Evolutionary conservation across 53 echinoderm and acorn worm species (phyloP), one percentile per base, ranked within the genome.

Genomic region (Hippasteria phrygiana): DNA sequence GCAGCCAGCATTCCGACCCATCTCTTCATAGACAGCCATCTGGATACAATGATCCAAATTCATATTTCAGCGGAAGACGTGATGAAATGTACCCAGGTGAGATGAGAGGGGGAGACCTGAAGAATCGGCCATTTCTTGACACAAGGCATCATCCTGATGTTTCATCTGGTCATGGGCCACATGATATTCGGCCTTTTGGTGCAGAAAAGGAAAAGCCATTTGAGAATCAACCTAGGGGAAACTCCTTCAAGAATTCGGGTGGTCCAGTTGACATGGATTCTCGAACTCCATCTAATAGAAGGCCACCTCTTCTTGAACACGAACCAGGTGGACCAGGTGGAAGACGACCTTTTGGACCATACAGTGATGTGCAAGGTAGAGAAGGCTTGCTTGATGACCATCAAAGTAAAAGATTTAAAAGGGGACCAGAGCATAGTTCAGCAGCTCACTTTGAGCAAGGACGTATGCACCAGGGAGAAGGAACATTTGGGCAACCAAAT

Each of bases 211-310:
- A 46, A 31, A 46, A 16, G 14, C 45, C 41, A 26, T 64, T 64
- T 6, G 20, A 24, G 20, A 51, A 53, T 16, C 76, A 76, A 35
- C 27, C 50, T 1, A 53, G 29, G 20, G 76, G 76, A 76, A 42
- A 34, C 34, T 47, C 76, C 48, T 76, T 76, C 50, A 81, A 43
- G 66, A 22, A 43, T 17, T 16, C 17, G 24, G 42, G 6, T 31
- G 81, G 63, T 43, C 72, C 40, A 3, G 41, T 41, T 29, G 81
- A 81, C 42, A 81, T 64, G 81, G 81, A 81, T 65, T 73, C 71
- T n/a, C 87, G 73, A 71, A 71, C 72, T 87, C 87, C 87, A 38
- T 66, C 87, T n/a, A 53, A 43, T 17, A 72, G 72, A 72, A 71
- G 71, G n/a, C 71, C 87, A 53, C 55, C 87, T n/a, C 71, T 87